phyloP scores from a whole-genome alignment of 2,797 vertebrate species.

The Toxotes lorentzi region DNA sequence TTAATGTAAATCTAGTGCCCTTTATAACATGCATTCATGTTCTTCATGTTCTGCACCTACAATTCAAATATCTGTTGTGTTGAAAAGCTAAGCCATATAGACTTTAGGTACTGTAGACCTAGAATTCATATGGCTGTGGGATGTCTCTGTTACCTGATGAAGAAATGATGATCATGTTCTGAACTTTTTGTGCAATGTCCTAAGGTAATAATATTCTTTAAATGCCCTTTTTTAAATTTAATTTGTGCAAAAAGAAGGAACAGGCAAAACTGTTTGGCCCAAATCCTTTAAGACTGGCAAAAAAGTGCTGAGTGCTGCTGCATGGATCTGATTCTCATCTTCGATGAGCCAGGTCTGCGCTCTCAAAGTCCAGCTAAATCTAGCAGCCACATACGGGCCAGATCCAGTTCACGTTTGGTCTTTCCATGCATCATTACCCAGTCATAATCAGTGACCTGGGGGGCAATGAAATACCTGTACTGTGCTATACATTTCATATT shows the following conservation, averaged over 20 bases:
- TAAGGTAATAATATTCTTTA: background rate
- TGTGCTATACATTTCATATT: background rate
- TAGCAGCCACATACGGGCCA: slow-evolving; percentile 25
- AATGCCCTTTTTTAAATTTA: background rate
- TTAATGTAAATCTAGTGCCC: background rate
- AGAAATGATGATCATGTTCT: background rate
- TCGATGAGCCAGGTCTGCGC: slow-evolving; percentile 14
- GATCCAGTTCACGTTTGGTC: slow-evolving; percentile 29
- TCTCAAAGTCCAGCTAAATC: slow-evolving; percentile 18
- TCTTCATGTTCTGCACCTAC: slow-evolving; percentile 3
- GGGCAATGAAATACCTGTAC: background rate
- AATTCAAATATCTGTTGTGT: slow-evolving; percentile 16
- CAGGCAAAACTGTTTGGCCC: slow-evolving; percentile 4
- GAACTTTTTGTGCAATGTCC: background rate
- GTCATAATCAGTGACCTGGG: background rate
- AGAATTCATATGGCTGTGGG: background rate
- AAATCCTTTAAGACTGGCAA: slow-evolving; percentile 14
- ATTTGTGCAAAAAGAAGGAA: background rate
- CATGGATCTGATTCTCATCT: slow-evolving; percentile 23
- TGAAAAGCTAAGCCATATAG: slow-evolving; percentile 3
- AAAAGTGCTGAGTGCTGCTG: slow-evolving; percentile 17
- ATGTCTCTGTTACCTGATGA: background rate
- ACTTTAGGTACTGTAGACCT: background rate
- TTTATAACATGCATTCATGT: background rate
- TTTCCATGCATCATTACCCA: slow-evolving; percentile 11